phyloP scores from a whole-genome alignment of 2,113 vertebrate species.

The Pachypanchax playfairii region DNA sequence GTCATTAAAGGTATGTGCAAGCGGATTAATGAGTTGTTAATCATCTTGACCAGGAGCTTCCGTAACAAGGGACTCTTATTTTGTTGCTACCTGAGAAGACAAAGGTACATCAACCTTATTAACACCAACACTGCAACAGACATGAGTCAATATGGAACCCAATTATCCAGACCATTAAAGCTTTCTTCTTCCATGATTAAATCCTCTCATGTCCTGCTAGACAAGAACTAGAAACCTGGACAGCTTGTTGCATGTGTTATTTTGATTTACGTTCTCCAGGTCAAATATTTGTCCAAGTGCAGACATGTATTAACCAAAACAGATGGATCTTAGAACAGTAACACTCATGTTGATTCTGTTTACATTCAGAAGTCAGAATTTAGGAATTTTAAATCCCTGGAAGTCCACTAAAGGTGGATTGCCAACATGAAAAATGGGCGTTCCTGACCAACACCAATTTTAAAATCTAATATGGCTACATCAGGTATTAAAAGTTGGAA shows the following conservation, averaged over 20 bases:
- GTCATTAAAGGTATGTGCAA: conserved; percentile 63
- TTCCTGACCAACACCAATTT: too few species aligned
- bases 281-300: not conserved
- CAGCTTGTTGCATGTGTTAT: not conserved
- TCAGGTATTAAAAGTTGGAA: too few species aligned
- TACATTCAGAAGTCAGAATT: too few species aligned
- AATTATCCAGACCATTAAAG: conserved; percentile 28
- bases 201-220: not conserved
- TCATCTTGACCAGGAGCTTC: conserved; percentile 58
- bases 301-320: conserved; percentile 5
- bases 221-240: not conserved
- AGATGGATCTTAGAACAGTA: too few species aligned
- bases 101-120: conserved; percentile 22
- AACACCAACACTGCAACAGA: conserved; percentile 27
- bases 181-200: not conserved
- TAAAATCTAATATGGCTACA: too few species aligned
- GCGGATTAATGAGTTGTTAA: conserved; percentile 47
- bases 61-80: conserved; percentile 12
- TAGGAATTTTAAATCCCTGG: too few species aligned
- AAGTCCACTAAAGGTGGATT: too few species aligned
- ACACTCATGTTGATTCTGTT: too few species aligned
- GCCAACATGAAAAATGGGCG: too few species aligned
- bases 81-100: conserved; percentile 13
- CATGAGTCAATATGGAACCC: conserved; percentile 12
- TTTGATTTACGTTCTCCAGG: conserved; percentile 13